phyloP scores from a whole-genome alignment of 2,888 invertebrate genomes.

The Phalera bucephala region DNA sequence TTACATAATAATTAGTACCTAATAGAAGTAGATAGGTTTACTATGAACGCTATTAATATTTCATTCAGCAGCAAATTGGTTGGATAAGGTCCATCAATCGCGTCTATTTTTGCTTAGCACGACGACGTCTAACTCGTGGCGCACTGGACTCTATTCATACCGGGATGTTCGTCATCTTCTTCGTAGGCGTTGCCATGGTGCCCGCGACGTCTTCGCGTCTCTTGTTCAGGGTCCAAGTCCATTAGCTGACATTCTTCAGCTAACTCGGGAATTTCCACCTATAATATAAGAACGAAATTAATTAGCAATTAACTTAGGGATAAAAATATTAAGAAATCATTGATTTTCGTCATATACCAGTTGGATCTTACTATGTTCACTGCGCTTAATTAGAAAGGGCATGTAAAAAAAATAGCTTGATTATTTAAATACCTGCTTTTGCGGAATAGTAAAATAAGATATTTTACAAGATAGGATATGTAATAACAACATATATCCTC shows the following conservation, averaged over 20 bases:
- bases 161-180: conserved; percentile 88
- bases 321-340: conserved; percentile 3
- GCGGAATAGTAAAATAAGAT: too few relatives aligned
- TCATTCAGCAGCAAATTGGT: conserved; percentile 16
- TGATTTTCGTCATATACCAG: too few relatives aligned
- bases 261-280: conserved; percentile 86
- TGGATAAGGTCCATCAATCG: conserved; percentile 27
- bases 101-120: conserved; percentile 1
- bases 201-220: conserved; percentile 85
- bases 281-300: conserved; percentile 9
- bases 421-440: too few relatives aligned
- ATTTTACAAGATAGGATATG: too few relatives aligned
- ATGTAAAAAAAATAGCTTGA: too few relatives aligned
- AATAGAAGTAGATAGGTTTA: not conserved
- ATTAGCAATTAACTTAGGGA: not conserved
- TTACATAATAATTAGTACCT: conserved; percentile 1
- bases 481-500: too few relatives aligned
- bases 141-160: conserved; percentile 90
- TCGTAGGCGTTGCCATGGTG: conserved; percentile 87
- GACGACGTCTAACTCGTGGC: conserved; percentile 85
- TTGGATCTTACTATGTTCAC: too few relatives aligned
- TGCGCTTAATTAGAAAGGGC: too few relatives aligned
- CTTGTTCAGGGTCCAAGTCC: conserved; percentile 91
- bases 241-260: conserved; percentile 89
- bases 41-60: conserved; percentile 18